These are phyloP conservation scores for Nephrotoma flavescens DNA, from an alignment of 2,888 invertebrate species.

Conservation along the genomic window DNA sequence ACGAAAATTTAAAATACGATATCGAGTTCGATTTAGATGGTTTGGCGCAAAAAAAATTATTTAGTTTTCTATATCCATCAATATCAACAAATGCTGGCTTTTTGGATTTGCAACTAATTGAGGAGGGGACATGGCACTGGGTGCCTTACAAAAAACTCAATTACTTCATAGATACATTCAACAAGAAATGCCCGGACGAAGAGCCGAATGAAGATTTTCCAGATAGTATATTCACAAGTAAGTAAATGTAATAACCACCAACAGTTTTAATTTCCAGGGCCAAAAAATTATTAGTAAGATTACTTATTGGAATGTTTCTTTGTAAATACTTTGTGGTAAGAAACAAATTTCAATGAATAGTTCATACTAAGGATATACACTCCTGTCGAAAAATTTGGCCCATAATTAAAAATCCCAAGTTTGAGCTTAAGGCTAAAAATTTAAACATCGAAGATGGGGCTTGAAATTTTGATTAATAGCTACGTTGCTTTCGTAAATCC, in stretches of 20 bases:
- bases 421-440: too few relatives aligned
- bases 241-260: background rate
- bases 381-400: too few relatives aligned
- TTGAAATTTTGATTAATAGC: too few relatives aligned
- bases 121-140: background rate
- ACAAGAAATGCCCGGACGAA: background rate
- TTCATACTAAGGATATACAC: too few relatives aligned
- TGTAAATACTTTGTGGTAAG: too few relatives aligned
- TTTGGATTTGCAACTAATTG: background rate
- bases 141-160: background rate
- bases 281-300: too few relatives aligned
- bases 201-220: constrained; percentile 9
- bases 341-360: too few relatives aligned
- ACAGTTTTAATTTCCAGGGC: too few relatives aligned
- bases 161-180: background rate
- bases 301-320: too few relatives aligned
- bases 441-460: too few relatives aligned
- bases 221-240: constrained; percentile 10
- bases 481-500: too few relatives aligned
- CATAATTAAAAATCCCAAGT: too few relatives aligned
- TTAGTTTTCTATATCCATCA: background rate
- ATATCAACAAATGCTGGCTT: background rate
- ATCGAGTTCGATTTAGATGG: background rate
- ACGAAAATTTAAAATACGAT: background rate
- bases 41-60: background rate